These are phyloP conservation scores for Sycophila texana DNA, from an alignment of 2,888 invertebrate species.

Conservation along the genomic window DNA sequence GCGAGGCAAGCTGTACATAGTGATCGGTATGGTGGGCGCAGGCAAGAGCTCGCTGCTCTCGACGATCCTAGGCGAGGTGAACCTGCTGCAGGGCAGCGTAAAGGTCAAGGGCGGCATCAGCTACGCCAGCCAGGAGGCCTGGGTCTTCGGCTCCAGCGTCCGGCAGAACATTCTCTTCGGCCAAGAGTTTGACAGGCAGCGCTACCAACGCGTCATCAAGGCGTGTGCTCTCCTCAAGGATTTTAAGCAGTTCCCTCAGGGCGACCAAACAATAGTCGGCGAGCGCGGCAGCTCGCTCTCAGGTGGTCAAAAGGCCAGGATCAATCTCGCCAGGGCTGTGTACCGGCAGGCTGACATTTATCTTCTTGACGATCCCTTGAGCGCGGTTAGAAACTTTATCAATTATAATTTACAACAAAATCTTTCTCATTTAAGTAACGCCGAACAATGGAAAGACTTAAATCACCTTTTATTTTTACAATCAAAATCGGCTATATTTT, in stretches of 20 bases:
- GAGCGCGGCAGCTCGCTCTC: constrained; percentile 85
- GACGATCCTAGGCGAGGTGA: constrained; percentile 85
- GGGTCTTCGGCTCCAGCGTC: constrained; percentile 88
- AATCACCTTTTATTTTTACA: too few relatives aligned
- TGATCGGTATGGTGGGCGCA: constrained; percentile 86
- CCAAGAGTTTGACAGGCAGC: constrained; percentile 79
- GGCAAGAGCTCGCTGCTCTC: constrained; percentile 85
- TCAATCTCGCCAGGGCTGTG: constrained; percentile 85
- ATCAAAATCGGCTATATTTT: too few relatives aligned
- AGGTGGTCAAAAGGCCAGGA: constrained; percentile 85
- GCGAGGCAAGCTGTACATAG: constrained; percentile 80
- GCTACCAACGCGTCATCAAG: constrained; percentile 77
- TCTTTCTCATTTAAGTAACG: too few relatives aligned
- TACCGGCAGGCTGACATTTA: constrained; percentile 89
- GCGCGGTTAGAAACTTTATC: constrained; percentile 27
- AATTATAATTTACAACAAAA: too few relatives aligned
- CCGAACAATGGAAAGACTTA: too few relatives aligned
- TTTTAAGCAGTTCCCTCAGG: constrained; percentile 80
- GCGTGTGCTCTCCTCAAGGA: constrained; percentile 75
- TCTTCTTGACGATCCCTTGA: constrained; percentile 85
- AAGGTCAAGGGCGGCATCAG: constrained; percentile 82
- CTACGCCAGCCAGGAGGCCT: constrained; percentile 91
- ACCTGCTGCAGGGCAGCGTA: constrained; percentile 79
- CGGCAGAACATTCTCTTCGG: constrained; percentile 93
- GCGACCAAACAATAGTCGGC: constrained; percentile 84